Conservation (phyloP, 2,888 invertebrate genomes). For the Caenorhabditis angaria region DNA sequence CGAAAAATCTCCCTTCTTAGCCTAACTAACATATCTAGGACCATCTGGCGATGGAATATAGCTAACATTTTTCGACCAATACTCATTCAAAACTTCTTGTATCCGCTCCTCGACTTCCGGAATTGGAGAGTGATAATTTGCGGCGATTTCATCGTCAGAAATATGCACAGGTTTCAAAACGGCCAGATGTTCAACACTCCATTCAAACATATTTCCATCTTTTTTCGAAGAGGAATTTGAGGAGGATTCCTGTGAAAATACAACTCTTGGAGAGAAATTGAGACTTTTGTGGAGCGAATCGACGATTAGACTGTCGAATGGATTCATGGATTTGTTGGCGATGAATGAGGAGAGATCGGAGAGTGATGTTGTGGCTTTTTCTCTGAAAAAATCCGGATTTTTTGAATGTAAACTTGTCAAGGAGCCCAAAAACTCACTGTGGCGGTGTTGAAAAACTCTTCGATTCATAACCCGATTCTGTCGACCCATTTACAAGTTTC, state of each 20-base stretch:
- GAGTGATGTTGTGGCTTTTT: no score
- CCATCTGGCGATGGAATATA: slow-evolving; percentile 53
- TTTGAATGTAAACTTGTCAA: not conserved
- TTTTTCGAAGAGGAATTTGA: slow-evolving; percentile 10
- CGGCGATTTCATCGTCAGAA: slow-evolving; percentile 49
- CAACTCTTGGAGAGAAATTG: slow-evolving; percentile 36
- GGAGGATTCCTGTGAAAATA: slow-evolving; percentile 15
- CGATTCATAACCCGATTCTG: slow-evolving; percentile 20
- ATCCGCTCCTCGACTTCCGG: slow-evolving; percentile 47
- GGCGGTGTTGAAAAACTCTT: slow-evolving; percentile 10
- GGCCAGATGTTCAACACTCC: slow-evolving; percentile 48
- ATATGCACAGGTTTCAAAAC: slow-evolving; percentile 48
- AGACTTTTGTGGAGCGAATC: slow-evolving; percentile 36
- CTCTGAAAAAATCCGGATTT: not conserved
- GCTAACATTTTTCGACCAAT: slow-evolving; percentile 47
- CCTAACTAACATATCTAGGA: slow-evolving; percentile 26
- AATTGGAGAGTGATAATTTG: slow-evolving; percentile 38
- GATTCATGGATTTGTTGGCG: slow-evolving; percentile 27
- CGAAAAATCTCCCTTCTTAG: not conserved
- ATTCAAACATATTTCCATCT: slow-evolving; percentile 33
- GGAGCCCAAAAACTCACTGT: not conserved
- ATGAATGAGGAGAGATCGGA: slow-evolving; percentile 35
- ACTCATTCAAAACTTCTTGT: slow-evolving; percentile 41
- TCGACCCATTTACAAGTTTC: slow-evolving; percentile 5
- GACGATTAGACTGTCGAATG: slow-evolving; percentile 29